phyloP scores from a whole-genome alignment of 2,113 vertebrate genomes.

The Callipepla californica region DNA sequence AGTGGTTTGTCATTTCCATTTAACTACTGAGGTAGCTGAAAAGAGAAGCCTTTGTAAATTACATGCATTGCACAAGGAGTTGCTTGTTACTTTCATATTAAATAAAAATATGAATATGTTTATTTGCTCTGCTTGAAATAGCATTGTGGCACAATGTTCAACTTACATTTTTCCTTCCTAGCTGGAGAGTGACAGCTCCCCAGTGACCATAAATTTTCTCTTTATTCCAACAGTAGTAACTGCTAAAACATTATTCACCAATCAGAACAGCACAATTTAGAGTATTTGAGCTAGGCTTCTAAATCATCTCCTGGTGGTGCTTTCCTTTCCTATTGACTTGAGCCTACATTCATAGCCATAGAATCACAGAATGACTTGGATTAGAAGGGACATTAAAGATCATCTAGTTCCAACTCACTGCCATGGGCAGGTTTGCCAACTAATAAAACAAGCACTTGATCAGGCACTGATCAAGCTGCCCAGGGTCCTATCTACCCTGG shows the following conservation, averaged over 20 bases:
- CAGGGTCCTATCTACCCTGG: no score
- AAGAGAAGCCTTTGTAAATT: slow-evolving; percentile 1
- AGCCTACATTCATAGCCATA: not conserved
- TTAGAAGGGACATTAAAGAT: no score
- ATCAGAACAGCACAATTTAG: not conserved
- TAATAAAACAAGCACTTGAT: no score
- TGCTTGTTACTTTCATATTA: not conserved
- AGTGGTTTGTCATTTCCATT: slow-evolving; percentile 27
- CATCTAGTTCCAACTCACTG: no score
- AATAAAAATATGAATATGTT: not conserved
- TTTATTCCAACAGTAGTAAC: not conserved
- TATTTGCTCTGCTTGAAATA: not conserved
- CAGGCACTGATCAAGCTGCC: no score
- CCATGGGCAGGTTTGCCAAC: no score
- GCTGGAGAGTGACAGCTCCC: not conserved
- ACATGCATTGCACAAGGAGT: not conserved
- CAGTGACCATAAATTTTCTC: not conserved
- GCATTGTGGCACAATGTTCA: not conserved
- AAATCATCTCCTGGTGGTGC: fast-evolving
- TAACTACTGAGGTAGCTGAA: not conserved
- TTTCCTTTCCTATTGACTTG: not conserved
- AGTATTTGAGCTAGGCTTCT: not conserved
- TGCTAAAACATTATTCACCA: not conserved
- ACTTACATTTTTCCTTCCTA: not conserved
- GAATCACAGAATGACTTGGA: no score